A percentile compares a stretch with the other conserved stretches of the same genome.
phyloP scores from a whole-genome alignment of 2,113 vertebrate species.

The Tetraodon nigroviridis region DNA sequence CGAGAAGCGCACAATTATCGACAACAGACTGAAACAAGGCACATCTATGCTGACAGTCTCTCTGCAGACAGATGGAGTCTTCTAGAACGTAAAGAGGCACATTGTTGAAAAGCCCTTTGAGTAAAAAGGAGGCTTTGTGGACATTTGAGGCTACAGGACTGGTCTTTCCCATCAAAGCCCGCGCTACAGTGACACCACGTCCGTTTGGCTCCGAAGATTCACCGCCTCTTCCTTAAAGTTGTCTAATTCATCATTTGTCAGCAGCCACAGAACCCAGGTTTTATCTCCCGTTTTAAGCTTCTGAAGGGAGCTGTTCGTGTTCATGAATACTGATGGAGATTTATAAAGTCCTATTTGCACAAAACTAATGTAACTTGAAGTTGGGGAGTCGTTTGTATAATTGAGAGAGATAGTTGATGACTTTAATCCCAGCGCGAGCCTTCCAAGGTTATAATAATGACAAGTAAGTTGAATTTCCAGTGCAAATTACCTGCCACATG shows the following conservation, averaged over 20 bases:
- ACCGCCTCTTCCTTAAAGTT: slow-evolving; percentile 32
- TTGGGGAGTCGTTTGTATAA: slow-evolving; percentile 36
- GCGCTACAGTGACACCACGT: slow-evolving; percentile 14
- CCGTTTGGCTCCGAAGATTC: slow-evolving; percentile 40
- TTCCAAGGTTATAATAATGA: slow-evolving; percentile 7
- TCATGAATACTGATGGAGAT: slow-evolving; percentile 61
- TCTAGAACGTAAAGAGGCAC: slow-evolving; percentile 2
- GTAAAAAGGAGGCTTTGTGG: slow-evolving; percentile 35
- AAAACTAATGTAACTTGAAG: slow-evolving; percentile 31
- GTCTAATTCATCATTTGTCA: slow-evolving; percentile 26
- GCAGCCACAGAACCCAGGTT: slow-evolving; percentile 26
- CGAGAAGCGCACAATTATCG: slow-evolving; percentile 32
- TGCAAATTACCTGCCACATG: slow-evolving; percentile 11
- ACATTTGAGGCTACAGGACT: slow-evolving; percentile 21
- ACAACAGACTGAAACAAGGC: slow-evolving; percentile 3
- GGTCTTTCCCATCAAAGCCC: slow-evolving; percentile 8
- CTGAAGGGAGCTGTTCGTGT: slow-evolving; percentile 38
- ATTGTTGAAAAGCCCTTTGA: slow-evolving; percentile 12
- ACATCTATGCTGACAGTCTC: too few relatives aligned
- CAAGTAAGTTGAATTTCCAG: slow-evolving; percentile 18
- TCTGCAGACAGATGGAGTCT: too few relatives aligned
- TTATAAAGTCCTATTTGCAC: slow-evolving; percentile 37
- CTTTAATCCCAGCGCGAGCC: slow-evolving; percentile 32
- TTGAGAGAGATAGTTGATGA: slow-evolving; percentile 30
- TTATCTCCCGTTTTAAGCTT: slow-evolving; percentile 49